phyloP scores from a whole-genome alignment of 37 sponge, comb jelly and placozoan genomes.

The Cladorhizidae sp. region DNA sequence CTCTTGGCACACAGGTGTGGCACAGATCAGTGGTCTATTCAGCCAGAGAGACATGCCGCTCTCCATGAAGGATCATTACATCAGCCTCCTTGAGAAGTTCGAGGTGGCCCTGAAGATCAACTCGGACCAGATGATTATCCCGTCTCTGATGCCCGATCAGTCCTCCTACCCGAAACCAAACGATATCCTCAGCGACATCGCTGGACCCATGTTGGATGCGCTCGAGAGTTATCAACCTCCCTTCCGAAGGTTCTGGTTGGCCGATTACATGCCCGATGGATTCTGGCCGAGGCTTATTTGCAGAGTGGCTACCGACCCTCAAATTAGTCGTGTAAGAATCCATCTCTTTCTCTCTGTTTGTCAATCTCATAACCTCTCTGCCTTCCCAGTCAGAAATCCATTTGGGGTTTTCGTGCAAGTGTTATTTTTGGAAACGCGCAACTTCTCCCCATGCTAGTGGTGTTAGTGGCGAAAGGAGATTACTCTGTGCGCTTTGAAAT shows the following conservation, averaged over 20 bases:
- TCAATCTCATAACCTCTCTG: no score
- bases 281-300: slow-evolving; percentile 94
- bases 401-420: no score
- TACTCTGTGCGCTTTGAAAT: no score
- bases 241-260: slow-evolving; percentile 69
- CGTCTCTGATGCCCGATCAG: slow-evolving; percentile 69
- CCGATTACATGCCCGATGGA: slow-evolving; percentile 74
- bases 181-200: slow-evolving; percentile 21
- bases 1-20: slow-evolving; percentile 48
- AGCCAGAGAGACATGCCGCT: slow-evolving; percentile 13
- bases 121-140: slow-evolving; percentile 69
- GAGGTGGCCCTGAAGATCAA: slow-evolving; percentile 76
- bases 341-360: not conserved
- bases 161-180: slow-evolving; percentile 38
- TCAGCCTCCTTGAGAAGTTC: slow-evolving; percentile 80
- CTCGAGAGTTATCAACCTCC: slow-evolving; percentile 37
- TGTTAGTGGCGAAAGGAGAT: no score
- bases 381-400: no score
- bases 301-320: slow-evolving; percentile 68
- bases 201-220: not conserved
- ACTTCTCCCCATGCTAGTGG: no score
- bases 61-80: slow-evolving; percentile 47
- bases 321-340: slow-evolving; percentile 31
- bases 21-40: slow-evolving; percentile 47
- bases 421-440: no score